Conservation (phyloP, 1,140 invertebrate species). For the Caenorhabditis inopinata region DNA sequence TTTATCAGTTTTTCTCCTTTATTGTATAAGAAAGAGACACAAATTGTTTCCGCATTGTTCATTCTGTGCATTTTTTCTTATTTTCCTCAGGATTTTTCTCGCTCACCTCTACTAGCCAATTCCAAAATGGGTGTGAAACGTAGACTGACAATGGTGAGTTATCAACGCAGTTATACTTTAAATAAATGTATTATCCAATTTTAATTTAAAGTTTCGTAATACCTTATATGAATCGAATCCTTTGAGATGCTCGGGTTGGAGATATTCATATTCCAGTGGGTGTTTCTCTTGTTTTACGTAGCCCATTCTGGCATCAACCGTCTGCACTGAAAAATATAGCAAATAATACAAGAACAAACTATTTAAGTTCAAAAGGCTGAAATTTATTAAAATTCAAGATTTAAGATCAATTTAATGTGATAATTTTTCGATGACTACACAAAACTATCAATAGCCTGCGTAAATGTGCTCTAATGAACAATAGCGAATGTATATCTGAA, state of each 20-base stretch:
- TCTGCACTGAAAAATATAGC: no score
- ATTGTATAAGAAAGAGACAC: no score
- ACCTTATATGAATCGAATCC: conserved; percentile 63
- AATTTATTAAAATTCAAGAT: no score
- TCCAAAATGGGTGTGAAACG: conserved; percentile 67
- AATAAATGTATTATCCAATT: no score
- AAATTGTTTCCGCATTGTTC: no score
- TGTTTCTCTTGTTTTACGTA: conserved; percentile 24
- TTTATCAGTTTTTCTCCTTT: no score
- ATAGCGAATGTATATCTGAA: not conserved
- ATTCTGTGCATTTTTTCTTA: no score
- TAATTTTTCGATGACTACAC: conserved; percentile 7
- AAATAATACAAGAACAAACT: no score
- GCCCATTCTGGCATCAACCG: not conserved
- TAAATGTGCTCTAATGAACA: not conserved
- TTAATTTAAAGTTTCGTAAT: conserved; percentile 31
- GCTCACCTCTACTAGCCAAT: conserved; percentile 66
- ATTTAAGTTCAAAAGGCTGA: no score
- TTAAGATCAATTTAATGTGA: no score
- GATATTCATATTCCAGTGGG: conserved; percentile 52
- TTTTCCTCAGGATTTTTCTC: no score
- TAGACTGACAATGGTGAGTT: conserved; percentile 64
- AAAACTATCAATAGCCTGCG: not conserved
- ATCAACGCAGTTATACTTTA: conserved; percentile 57
- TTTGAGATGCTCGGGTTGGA: conserved; percentile 51